Conservation (phyloP, 30 jellyfish, hydroid and myxozoan species). For the Chironex yamaguchii region DNA sequence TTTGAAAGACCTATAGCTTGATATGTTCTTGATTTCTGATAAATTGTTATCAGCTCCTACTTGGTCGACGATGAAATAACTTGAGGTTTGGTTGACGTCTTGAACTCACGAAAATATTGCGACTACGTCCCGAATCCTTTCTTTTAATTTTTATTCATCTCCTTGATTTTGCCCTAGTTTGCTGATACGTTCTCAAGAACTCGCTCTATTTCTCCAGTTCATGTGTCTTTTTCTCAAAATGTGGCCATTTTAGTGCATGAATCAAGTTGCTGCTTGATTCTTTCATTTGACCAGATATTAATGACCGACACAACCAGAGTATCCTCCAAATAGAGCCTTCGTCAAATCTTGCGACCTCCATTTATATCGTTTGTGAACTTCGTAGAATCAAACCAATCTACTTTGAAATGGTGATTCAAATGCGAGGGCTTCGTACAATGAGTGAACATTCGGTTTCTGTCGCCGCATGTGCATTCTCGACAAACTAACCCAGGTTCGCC, state of each 20-base stretch:
- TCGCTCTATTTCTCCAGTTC: background rate
- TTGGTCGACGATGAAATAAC: too few relatives aligned
- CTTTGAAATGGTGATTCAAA: background rate
- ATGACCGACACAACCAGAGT: background rate
- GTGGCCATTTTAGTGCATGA: background rate
- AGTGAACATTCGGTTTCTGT: background rate
- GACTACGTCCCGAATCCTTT: too few relatives aligned
- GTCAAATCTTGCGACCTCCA: background rate
- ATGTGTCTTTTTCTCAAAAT: background rate
- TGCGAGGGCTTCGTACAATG: slow-evolving; percentile 9
- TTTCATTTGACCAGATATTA: background rate
- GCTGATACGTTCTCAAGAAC: too few relatives aligned
- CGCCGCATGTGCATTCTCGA: slow-evolving; percentile 10
- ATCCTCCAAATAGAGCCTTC: background rate
- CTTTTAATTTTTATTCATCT: too few relatives aligned
- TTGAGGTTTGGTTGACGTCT: too few relatives aligned
- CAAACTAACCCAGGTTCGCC: slow-evolving; percentile 38
- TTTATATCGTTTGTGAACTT: too few relatives aligned
- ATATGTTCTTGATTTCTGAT: too few relatives aligned
- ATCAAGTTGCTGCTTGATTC: background rate
- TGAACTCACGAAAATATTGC: too few relatives aligned
- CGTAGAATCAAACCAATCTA: background rate
- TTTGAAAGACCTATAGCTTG: too few relatives aligned
- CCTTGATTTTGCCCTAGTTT: too few relatives aligned
- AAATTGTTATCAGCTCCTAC: too few relatives aligned